Base-by-base conservation (phyloP, 2,113 vertebrate genomes). In the Colius striatus region DNA sequence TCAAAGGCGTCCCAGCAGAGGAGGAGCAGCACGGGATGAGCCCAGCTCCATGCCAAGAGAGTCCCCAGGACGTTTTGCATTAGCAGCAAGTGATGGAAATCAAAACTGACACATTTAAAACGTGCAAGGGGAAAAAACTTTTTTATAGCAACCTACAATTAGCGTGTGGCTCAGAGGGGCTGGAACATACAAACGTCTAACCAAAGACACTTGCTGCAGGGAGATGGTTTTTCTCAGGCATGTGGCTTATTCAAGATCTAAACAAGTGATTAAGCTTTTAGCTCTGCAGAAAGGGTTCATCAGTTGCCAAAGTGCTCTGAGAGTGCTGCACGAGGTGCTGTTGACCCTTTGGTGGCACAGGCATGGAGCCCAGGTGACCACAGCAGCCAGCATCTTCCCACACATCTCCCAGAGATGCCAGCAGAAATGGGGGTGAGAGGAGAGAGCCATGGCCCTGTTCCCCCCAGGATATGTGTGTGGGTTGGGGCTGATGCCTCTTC, bases 381-480 rank as follows among this genome's bases (percentile, higher is more conserved):
- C 27, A 29, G 74, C 55, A 45, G 43, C 25, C 50, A 19, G 61
- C 74, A 7, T 8, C 58, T 12, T 17, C 84, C 50, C 7, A 1
- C 25, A 2, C 50, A 21, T 10, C n/a, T 87, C 51, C 30, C 4
- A 16, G 55, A n/a, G 38, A 11, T 47, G 18, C 27, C 54, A 27
- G 32, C 38, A 57, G 61, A 72, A 45, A 14, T 0, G 8, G 27
- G 26, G 13, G 2, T 43, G 45, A 36, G 36, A 62, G 26, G 18
- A 27, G 25, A 16, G 36, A 23, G 4, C 50, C 1, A 0, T 2
- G 15, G 30, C 29, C 29, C 22, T 0, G 0, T 5, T 16, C 23
- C 53, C 25, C 2, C 34, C 34, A 3, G 0, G 6, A 16, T 1
- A 5, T 48, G 1, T 0, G 0, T 1, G 3, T 2, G 48, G 38